Evolutionary conservation across 2,113 vertebrate species (phyloP).

Genomic region (Plotosus lineatus): DNA sequence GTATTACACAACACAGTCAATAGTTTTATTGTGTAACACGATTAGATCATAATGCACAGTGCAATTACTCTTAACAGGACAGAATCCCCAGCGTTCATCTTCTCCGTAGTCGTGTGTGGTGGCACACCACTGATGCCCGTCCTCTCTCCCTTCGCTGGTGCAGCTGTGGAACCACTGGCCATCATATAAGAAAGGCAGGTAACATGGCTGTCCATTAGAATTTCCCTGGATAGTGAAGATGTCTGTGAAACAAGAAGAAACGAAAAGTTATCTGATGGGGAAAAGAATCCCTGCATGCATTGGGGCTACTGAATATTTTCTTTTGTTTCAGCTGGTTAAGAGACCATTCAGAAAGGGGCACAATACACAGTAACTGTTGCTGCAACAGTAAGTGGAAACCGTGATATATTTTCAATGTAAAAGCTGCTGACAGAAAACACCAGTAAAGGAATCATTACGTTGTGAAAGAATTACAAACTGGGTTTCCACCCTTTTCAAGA

Average conservation of each 20-base stretch:
- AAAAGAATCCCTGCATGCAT: neutral
- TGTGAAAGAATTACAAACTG: neutral
- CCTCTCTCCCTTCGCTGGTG: conserved; percentile 88
- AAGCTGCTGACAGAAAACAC: neutral
- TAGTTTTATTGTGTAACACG: too few species aligned
- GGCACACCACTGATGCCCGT: conserved; percentile 94
- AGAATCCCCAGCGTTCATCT: conserved; percentile 96
- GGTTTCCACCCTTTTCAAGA: neutral
- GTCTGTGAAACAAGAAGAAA: conserved; percentile 69
- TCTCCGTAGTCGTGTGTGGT: conserved; percentile 92
- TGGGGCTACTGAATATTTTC: neutral
- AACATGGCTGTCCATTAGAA: conserved; percentile 89
- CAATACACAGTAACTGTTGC: neutral
- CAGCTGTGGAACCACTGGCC: conserved; percentile 93
- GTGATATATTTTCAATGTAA: neutral
- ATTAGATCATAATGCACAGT: neutral
- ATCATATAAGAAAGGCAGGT: conserved; percentile 93
- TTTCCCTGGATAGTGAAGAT: conserved; percentile 98
- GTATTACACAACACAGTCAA: too few species aligned
- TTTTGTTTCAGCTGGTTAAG: neutral
- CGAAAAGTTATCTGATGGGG: neutral
- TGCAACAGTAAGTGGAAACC: neutral
- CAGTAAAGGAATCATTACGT: neutral
- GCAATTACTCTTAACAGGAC: conserved; percentile 92
- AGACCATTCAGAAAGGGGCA: neutral